Percentiles rank a stretch among this genome's conserved stretches.
phyloP scores from a whole-genome alignment of 1,140 invertebrate species.

The Venturia canescens region DNA sequence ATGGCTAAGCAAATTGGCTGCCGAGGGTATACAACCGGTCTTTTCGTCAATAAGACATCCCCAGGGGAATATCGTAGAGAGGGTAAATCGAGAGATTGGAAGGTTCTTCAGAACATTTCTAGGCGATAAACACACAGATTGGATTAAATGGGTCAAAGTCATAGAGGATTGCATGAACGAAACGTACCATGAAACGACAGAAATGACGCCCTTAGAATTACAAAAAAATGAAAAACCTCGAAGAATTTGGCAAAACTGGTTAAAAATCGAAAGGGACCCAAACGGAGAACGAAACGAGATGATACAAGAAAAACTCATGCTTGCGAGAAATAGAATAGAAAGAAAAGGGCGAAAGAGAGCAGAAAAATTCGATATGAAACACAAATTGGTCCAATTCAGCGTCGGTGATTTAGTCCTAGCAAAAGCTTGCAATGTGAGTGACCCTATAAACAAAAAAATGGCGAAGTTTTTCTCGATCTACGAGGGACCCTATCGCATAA shows the following conservation, averaged over 20 bases:
- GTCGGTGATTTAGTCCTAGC: neutral
- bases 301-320: neutral
- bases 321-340: neutral
- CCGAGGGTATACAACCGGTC: neutral
- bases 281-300: neutral
- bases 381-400: neutral
- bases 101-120: neutral
- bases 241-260: neutral
- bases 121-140: neutral
- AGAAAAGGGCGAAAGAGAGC: neutral
- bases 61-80: neutral
- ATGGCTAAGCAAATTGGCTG: neutral
- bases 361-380: neutral
- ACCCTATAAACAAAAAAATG: no score
- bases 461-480: no score
- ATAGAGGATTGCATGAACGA: neutral
- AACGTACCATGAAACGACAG: neutral
- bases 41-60: constrained; percentile 8
- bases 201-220: neutral
- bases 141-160: neutral
- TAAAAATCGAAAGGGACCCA: neutral
- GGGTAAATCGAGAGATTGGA: neutral
- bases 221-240: neutral
- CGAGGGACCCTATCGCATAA: no score
- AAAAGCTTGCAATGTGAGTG: neutral